phyloP scores from a whole-genome alignment of 2,888 invertebrate genomes.

The Ochlodes sylvanus region DNA sequence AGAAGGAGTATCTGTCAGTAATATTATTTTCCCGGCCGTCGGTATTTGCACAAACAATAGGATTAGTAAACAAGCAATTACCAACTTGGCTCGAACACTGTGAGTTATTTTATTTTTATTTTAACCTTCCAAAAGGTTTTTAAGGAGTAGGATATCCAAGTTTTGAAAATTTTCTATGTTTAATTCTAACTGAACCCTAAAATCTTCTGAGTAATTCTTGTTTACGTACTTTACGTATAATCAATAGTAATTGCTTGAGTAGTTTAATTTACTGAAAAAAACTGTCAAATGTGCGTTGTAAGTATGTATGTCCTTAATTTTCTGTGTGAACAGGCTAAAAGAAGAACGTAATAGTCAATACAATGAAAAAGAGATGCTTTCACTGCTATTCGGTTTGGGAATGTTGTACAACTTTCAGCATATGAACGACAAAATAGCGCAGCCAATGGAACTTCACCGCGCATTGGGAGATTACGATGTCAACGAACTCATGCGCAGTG shows the following conservation, averaged over 20 bases:
- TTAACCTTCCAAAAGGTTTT: too few species aligned
- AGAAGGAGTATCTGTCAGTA: slow-evolving; percentile 72
- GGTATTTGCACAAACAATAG: slow-evolving; percentile 80
- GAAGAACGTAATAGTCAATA: slow-evolving; percentile 70
- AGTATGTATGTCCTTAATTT: too few species aligned
- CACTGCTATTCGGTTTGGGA: slow-evolving; percentile 67
- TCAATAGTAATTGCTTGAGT: too few species aligned
- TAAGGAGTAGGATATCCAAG: too few species aligned
- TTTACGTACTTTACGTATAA: too few species aligned
- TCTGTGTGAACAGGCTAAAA: slow-evolving; percentile 54
- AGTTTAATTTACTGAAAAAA: too few species aligned
- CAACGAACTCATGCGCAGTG: slow-evolving; percentile 66
- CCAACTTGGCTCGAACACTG: slow-evolving; percentile 66
- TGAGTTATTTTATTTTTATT: slow-evolving; percentile 52
- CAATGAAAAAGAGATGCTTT: slow-evolving; percentile 64
- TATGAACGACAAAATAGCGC: slow-evolving; percentile 53
- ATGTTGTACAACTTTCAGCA: slow-evolving; percentile 67
- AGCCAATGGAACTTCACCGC: slow-evolving; percentile 62
- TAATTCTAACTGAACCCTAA: too few species aligned
- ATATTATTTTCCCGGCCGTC: slow-evolving; percentile 79
- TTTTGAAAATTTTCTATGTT: not conserved
- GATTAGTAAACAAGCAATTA: slow-evolving; percentile 71
- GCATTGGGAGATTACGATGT: slow-evolving; percentile 74
- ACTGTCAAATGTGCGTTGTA: too few species aligned
- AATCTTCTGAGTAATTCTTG: too few species aligned